These are phyloP conservation scores for Adela reaumurella DNA, from an alignment of 2,888 invertebrate genomes.

Conservation along the genomic window DNA sequence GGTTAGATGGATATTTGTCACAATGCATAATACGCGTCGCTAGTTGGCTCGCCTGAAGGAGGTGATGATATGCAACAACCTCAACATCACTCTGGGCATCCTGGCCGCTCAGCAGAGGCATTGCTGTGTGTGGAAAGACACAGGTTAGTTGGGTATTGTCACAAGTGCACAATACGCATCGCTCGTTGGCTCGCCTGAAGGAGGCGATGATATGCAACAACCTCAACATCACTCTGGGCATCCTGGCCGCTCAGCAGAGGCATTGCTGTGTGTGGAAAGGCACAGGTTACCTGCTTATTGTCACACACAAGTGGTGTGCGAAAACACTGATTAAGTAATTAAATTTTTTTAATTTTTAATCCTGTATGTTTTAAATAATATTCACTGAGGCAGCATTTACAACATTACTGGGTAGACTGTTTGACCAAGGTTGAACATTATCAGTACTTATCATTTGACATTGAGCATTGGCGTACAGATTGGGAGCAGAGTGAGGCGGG, in stretches of 20 bases:
- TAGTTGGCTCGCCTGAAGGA: conserved; percentile 94
- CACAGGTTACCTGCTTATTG: conserved; percentile 82
- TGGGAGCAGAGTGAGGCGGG: conserved; percentile 15
- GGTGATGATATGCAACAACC: conserved; percentile 87
- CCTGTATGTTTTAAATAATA: no score
- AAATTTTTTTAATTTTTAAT: no score
- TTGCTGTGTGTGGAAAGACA: conserved; percentile 80
- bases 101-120: conserved; percentile 96
- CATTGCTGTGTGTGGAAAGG: conserved; percentile 80
- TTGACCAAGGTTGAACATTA: no score
- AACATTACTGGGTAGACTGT: no score
- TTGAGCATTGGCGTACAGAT: no score
- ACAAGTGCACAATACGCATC: conserved; percentile 94
- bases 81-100: conserved; percentile 90
- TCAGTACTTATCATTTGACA: no score
- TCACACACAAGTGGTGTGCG: no score
- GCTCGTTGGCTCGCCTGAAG: conserved; percentile 90
- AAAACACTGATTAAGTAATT: no score
- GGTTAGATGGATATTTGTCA: conserved; percentile 80
- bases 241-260: conserved; percentile 95
- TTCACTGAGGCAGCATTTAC: no score
- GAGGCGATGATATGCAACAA: conserved; percentile 93
- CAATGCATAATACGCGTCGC: conserved; percentile 94
- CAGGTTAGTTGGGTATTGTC: conserved; percentile 78
- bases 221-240: conserved; percentile 87